Evolutionary conservation across 2,113 vertebrate species (phyloP), one percentile per base, ranked within the genome.

Genomic region (Phylloscopus whistleri): DNA sequence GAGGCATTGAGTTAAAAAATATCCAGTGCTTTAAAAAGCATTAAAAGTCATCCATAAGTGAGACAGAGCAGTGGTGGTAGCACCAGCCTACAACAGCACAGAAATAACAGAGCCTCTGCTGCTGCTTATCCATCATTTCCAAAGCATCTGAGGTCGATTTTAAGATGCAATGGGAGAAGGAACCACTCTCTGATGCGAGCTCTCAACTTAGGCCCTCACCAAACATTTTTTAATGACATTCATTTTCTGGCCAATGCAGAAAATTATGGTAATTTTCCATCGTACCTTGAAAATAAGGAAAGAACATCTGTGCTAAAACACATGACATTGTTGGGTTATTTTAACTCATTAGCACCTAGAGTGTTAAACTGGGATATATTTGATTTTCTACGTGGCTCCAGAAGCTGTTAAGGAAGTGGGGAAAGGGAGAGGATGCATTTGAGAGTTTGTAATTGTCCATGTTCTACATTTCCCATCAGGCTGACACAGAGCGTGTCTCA

Each of bases 381-480:
- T 41, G 14, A 58, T 84, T 82, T 97, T 73, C 64, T 77, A 82
- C 24, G 13, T n/a, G 24, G 90, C 33, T 91, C 80, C 83, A 79
- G 67, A 95, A 92, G 70, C 63, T 90, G 30, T 41, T 56, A 59
- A 87, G 55, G 30, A 72, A 46, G 39, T 10, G 30, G 44, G 53
- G 52, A 72, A 88, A 79, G 55, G 43, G 17, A 66, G 62, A 89
- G 31, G 51, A 74, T 60, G 48, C 35, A 67, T 70, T 55, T 66
- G 10, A 41, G 55, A 56, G 58, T 14, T 83, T 53, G 3, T n/a
- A 83, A 87, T 58, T 86, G 94, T 21, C 93, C 74, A 48, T 44
- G 81, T 62, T 95, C 97, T 90, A 87, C 46, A 81, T 44, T 95
- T 97, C 94, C 92, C 82, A 93, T 59, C 80, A 87, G 92, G 76